Evolutionary conservation across 2,888 invertebrate genomes (phyloP), one percentile per base, ranked within the genome.

Genomic region (Eulithis prunata): DNA sequence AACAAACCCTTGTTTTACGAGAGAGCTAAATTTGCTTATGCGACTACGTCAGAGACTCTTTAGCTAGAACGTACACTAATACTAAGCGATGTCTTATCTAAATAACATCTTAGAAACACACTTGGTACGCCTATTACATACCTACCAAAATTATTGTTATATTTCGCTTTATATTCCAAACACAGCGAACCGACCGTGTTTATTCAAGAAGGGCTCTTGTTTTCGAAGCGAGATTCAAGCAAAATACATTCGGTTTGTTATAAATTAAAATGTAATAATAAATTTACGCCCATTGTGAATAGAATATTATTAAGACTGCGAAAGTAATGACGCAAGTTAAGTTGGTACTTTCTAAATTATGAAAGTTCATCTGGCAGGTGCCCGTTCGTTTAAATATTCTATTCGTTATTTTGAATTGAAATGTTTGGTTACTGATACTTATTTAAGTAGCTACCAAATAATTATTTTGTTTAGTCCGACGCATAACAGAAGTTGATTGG

Each of bases 221-320:
- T 81, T 80, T 73, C 69, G 69, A 74, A 75, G 76, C 71, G 73
- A 75, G 78, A 80, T 79, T 77, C 67, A 78, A 81, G 72, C 75
- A 76, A 80, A 81, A 82, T 78, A 81, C 75, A 73, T 76, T 71
- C 66, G 71, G 79, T 81, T 82, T 84, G 84, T 76, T 79, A 81
- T 80, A 81, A 78, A 82, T 85, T 84, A 79, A 77, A 77, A 74
- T 71, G 66, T 78, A 81, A 81, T 82, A 21, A 21, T 78, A 74
- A 82, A 80, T 78, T 78, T 76, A 73, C 74, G 70, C 75, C 74
- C 75, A 76, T 76, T 75, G 75, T 62, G 64, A 70, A 66, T 74
- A 62, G 62, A 75, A 73, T 66, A 73, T 69, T 78, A 75, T 77
- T 76, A 79, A 75, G 76, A 73, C 71, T 76, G 53, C 32, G 70